phyloP scores from a whole-genome alignment of 2,797 vertebrate genomes.

The Argyrosomus regius region DNA sequence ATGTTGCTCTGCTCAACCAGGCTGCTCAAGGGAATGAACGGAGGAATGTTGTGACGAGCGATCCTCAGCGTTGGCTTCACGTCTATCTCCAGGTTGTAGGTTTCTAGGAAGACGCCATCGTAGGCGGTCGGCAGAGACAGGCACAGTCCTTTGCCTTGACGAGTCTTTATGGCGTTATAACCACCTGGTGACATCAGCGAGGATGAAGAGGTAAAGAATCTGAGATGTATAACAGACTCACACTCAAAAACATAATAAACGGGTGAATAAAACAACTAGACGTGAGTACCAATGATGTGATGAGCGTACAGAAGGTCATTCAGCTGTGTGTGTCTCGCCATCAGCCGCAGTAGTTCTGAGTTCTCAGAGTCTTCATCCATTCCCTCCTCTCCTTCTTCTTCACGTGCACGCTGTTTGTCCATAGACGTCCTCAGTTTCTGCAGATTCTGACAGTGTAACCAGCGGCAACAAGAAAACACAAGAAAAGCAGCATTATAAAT shows the following conservation, averaged over 20 bases:
- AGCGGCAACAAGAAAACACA: background rate
- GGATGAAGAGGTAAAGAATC: background rate
- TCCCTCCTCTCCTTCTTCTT: conserved; percentile 46
- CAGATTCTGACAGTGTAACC: conserved; percentile 35
- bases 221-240: background rate
- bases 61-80: conserved; percentile 80
- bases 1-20: conserved; percentile 80
- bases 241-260: too few species aligned
- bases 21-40: conserved; percentile 88
- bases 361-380: conserved; percentile 55
- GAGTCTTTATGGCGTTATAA: conserved; percentile 75
- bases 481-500: background rate
- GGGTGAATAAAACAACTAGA: background rate
- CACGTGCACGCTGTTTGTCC: conserved; percentile 47
- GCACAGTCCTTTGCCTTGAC: conserved; percentile 79
- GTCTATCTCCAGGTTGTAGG: conserved; percentile 89
- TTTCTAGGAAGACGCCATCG: conserved; percentile 87
- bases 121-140: conserved; percentile 88
- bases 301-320: conserved; percentile 84
- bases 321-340: conserved; percentile 79
- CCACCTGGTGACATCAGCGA: conserved; percentile 71
- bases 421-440: conserved; percentile 70
- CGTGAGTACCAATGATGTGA: conserved; percentile 86
- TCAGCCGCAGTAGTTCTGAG: conserved; percentile 68
- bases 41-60: conserved; percentile 88